Conservation (phyloP, 2,113 vertebrate genomes). For the Gobio gobio region DNA sequence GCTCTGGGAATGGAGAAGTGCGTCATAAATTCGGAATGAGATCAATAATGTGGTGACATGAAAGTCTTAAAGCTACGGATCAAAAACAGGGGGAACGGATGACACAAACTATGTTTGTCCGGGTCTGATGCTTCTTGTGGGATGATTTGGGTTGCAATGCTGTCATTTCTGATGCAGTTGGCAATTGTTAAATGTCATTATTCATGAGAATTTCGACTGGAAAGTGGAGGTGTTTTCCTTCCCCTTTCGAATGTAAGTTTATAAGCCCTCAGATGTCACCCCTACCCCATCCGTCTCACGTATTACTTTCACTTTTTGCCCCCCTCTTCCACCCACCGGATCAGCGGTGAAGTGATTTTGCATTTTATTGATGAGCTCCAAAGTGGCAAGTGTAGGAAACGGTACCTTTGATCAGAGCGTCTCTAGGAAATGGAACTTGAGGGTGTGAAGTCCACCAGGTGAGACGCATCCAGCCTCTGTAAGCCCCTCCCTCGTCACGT, state of each 20-base stretch:
- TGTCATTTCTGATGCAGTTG: slow-evolving; percentile 8
- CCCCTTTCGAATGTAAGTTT: slow-evolving; percentile 63
- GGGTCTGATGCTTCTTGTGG: not conserved
- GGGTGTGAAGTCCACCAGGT: slow-evolving; percentile 73
- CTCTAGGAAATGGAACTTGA: slow-evolving; percentile 77
- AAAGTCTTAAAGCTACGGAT: slow-evolving; percentile 51
- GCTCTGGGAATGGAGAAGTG: slow-evolving; percentile 35
- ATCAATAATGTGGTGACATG: slow-evolving; percentile 52
- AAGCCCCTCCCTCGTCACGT: slow-evolving; percentile 28
- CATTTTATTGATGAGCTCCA: slow-evolving; percentile 81
- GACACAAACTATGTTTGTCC: slow-evolving; percentile 28
- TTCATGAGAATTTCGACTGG: slow-evolving; percentile 43
- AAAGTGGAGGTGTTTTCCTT: slow-evolving; percentile 43
- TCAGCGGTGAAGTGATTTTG: slow-evolving; percentile 77
- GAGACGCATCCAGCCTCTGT: slow-evolving; percentile 41
- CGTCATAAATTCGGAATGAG: slow-evolving; percentile 56
- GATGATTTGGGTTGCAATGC: not conserved
- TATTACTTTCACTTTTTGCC: not conserved
- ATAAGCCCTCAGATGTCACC: slow-evolving; percentile 61
- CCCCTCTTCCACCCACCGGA: slow-evolving; percentile 50
- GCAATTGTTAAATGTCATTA: slow-evolving; percentile 22
- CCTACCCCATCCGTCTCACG: slow-evolving; percentile 7
- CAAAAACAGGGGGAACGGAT: slow-evolving; percentile 40
- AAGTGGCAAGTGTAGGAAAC: slow-evolving; percentile 81
- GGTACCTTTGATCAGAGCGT: slow-evolving; percentile 78